Conservation (phyloP, 37 sponge, comb jelly and placozoan genomes). For the Amphimedon queenslandica region DNA sequence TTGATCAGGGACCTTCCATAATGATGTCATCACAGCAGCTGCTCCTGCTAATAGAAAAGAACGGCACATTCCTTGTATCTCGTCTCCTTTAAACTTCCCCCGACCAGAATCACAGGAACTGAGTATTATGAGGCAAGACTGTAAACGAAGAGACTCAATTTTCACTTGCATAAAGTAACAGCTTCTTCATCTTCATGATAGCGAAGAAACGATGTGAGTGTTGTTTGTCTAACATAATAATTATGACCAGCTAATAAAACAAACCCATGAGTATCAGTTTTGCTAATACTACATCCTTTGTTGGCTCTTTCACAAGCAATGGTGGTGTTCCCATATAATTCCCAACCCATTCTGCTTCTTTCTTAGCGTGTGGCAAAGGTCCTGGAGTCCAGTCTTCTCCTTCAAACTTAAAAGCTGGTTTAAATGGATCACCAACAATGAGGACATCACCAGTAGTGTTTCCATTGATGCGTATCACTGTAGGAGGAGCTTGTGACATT, state of each 20-base stretch:
- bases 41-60: slow-evolving; percentile 79
- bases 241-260: slow-evolving; percentile 46
- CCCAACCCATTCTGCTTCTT: slow-evolving; percentile 61
- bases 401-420: slow-evolving; percentile 45
- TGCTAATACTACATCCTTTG: slow-evolving; percentile 48
- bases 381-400: slow-evolving; percentile 42
- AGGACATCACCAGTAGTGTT: not conserved
- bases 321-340: slow-evolving; percentile 45
- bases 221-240: not conserved
- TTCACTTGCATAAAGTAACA: slow-evolving; percentile 56
- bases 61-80: slow-evolving; percentile 65
- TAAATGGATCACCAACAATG: slow-evolving; percentile 69
- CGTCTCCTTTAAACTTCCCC: slow-evolving; percentile 51
- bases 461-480: slow-evolving; percentile 3
- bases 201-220: not conserved
- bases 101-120: slow-evolving; percentile 59
- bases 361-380: slow-evolving; percentile 57
- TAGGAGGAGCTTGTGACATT: slow-evolving; percentile 10
- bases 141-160: slow-evolving; percentile 50
- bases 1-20: slow-evolving; percentile 73
- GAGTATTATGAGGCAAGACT: slow-evolving; percentile 63
- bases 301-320: slow-evolving; percentile 58
- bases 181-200: slow-evolving; percentile 6
- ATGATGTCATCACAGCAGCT: slow-evolving; percentile 60
- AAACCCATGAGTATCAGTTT: slow-evolving; percentile 42